These are phyloP conservation scores for Penaeus japonicus DNA, from an alignment of 1,140 invertebrate genomes.

Conservation along the genomic window DNA sequence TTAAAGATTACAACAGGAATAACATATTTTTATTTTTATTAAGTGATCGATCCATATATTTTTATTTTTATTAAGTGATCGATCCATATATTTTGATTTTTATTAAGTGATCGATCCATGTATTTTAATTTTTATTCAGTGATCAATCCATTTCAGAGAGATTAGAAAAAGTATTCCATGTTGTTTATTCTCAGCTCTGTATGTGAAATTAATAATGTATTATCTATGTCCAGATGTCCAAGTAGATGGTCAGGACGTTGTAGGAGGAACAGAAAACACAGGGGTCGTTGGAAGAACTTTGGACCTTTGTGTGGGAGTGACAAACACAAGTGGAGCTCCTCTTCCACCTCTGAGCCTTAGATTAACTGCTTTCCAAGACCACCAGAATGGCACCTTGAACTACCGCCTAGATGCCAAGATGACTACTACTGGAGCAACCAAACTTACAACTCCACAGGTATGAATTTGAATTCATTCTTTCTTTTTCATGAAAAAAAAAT, in stretches of 20 bases:
- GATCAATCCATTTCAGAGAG: too few relatives aligned
- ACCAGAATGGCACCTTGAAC: slow-evolving; percentile 85
- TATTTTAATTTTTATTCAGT: neutral
- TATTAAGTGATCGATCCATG: too few relatives aligned
- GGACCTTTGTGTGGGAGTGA: slow-evolving; percentile 75
- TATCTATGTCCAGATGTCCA: slow-evolving; percentile 72
- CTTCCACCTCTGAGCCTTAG: slow-evolving; percentile 76
- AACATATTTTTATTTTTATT: neutral
- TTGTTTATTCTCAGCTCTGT: neutral
- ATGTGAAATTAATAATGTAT: slow-evolving; percentile 24
- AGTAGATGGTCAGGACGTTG: slow-evolving; percentile 73
- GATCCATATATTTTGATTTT: neutral
- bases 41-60: too few relatives aligned
- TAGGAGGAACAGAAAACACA: slow-evolving; percentile 76
- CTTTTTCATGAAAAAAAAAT: neutral
- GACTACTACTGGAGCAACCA: slow-evolving; percentile 81
- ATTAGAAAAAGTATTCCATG: neutral
- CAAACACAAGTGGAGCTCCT: slow-evolving; percentile 76
- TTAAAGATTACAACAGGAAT: neutral
- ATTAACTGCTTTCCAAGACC: slow-evolving; percentile 88
- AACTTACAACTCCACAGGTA: slow-evolving; percentile 70
- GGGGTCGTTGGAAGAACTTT: slow-evolving; percentile 76
- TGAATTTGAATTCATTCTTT: slow-evolving; percentile 46
- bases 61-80: neutral
- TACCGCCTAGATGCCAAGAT: slow-evolving; percentile 84